Conservation (phyloP, 1,140 invertebrate genomes). For the Pseudachorutes palmiensis region DNA sequence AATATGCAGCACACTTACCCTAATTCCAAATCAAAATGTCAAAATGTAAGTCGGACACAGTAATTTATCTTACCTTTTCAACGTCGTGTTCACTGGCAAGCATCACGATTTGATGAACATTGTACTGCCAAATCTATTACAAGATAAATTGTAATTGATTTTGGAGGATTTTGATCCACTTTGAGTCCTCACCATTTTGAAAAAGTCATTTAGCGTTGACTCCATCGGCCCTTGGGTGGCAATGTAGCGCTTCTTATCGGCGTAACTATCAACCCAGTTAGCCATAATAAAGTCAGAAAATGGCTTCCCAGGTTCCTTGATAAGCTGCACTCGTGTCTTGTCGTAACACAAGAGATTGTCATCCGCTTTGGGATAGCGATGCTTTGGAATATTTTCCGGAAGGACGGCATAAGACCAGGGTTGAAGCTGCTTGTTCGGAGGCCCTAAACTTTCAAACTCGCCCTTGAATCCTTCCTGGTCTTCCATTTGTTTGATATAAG, state of each 20-base stretch:
- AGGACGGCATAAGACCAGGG: neutral
- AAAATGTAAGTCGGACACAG: neutral
- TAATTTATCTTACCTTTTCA: slow-evolving; percentile 8
- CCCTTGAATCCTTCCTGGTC: neutral
- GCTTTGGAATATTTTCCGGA: neutral
- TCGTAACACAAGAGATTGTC: slow-evolving; percentile 6
- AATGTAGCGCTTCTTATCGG: neutral
- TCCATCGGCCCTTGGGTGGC: slow-evolving; percentile 3
- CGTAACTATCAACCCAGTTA: neutral
- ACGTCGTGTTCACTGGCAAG: slow-evolving; percentile 12
- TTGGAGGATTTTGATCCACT: neutral
- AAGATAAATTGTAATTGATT: neutral
- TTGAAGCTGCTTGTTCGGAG: neutral
- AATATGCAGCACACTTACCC: slow-evolving; percentile 1
- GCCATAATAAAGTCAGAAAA: slow-evolving; percentile 5
- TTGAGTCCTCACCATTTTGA: neutral
- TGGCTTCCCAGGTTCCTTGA: neutral
- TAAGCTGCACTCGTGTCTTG: neutral
- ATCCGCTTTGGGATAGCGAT: neutral
- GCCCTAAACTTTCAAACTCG: neutral
- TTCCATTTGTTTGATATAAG: slow-evolving; percentile 2
- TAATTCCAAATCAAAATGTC: neutral
- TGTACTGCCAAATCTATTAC: slow-evolving; percentile 15
- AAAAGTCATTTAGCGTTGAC: neutral
- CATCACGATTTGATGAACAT: slow-evolving; percentile 15